Evolutionary conservation across 1,140 invertebrate species (phyloP).

Genomic region (Parasteatoda tepidariorum): DNA sequence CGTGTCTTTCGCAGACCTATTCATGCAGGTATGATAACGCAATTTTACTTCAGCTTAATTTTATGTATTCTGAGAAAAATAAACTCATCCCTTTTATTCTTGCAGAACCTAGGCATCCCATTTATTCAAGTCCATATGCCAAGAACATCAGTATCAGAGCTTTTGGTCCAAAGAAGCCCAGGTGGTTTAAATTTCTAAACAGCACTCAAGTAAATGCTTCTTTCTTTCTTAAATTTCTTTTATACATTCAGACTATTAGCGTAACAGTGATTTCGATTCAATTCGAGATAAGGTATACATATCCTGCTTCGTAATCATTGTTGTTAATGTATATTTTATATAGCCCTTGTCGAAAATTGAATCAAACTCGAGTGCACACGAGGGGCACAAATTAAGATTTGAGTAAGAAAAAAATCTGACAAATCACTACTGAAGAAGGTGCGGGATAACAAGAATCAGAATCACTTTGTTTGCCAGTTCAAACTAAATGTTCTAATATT

Average conservation of each 20-base stretch:
- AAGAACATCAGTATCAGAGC: conserved; percentile 10
- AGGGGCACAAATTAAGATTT: too few relatives aligned
- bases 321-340: not conserved
- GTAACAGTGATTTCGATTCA: too few relatives aligned
- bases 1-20: not conserved
- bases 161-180: conserved; percentile 43
- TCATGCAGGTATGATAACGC: not conserved
- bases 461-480: too few relatives aligned
- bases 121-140: conserved; percentile 36
- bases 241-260: too few relatives aligned
- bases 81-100: not conserved
- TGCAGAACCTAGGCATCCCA: conserved; percentile 36
- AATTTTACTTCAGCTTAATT: not conserved
- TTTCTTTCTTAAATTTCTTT: too few relatives aligned
- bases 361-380: too few relatives aligned
- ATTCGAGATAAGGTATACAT: not conserved
- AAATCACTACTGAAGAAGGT: too few relatives aligned
- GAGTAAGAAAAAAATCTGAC: too few relatives aligned
- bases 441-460: too few relatives aligned
- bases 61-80: not conserved
- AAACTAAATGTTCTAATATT: too few relatives aligned
- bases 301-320: not conserved
- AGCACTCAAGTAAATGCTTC: conserved; percentile 12
- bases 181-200: conserved; percentile 3
- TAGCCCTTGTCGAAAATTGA: not conserved